A percentile compares a stretch with the other conserved stretches of the same genome.
Evolutionary conservation across 2,888 invertebrate genomes (phyloP).

Genomic region (Pyrrhia umbra): DNA sequence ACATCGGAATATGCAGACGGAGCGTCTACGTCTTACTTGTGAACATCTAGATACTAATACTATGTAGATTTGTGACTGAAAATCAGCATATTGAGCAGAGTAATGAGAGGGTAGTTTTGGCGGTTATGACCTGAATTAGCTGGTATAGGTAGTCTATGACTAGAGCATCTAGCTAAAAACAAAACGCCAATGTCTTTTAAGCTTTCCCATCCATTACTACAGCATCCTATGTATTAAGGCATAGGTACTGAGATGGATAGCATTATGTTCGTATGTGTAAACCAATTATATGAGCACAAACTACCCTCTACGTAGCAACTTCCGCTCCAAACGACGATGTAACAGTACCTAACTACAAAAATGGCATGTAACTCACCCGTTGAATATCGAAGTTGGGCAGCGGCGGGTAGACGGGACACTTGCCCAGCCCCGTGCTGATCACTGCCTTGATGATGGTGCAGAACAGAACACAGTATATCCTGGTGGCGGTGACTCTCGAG

Average conservation of each 20-base stretch:
- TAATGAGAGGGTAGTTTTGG: not conserved
- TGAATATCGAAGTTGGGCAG: slow-evolving; percentile 92
- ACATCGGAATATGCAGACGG: slow-evolving; percentile 48
- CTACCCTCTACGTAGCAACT: no score
- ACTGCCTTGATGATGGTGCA: slow-evolving; percentile 72
- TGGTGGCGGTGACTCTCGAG: slow-evolving; percentile 72
- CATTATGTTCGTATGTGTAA: no score
- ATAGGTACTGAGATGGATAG: no score
- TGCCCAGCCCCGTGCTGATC: slow-evolving; percentile 90
- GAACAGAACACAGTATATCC: slow-evolving; percentile 72
- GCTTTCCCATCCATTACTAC: no score
- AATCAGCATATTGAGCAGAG: not conserved
- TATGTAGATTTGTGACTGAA: not conserved
- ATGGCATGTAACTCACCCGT: slow-evolving; percentile 87
- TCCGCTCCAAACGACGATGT: slow-evolving; percentile 11
- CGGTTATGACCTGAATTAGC: not conserved
- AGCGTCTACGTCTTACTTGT: slow-evolving; percentile 22
- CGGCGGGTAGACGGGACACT: slow-evolving; percentile 92
- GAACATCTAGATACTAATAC: not conserved
- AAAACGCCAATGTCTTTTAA: no score
- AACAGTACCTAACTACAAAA: slow-evolving; percentile 22
- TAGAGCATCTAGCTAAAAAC: no score
- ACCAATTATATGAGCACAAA: no score
- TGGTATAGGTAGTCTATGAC: no score
- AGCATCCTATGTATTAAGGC: no score